Evolutionary conservation across 2,797 vertebrate genomes (phyloP).

Genomic region (Pseudopleuronectes americanus): DNA sequence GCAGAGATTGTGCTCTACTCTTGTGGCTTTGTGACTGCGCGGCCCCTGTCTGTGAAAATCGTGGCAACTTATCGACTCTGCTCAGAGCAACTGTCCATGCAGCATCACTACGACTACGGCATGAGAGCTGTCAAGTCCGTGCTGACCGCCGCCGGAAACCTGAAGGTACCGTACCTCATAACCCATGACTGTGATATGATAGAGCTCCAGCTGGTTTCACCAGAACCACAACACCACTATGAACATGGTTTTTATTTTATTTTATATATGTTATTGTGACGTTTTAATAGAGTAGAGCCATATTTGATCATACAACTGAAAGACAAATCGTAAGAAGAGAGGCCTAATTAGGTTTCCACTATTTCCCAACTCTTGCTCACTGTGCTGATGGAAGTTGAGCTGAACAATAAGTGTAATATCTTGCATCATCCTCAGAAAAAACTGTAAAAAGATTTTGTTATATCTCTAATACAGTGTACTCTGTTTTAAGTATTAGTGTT

Average conservation of each 20-base stretch:
- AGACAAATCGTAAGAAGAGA: no score
- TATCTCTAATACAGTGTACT: conserved; percentile 8
- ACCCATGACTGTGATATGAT: no score
- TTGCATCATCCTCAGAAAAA: conserved; percentile 9
- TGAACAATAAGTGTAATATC: conserved; percentile 6
- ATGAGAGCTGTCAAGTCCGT: conserved; percentile 96
- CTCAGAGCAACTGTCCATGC: conserved; percentile 92
- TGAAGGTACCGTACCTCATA: conserved; percentile 83
- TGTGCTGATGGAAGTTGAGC: background rate
- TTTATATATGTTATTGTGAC: no score
- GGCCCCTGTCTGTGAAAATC: conserved; percentile 91
- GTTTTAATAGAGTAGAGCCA: no score
- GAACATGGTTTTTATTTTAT: no score
- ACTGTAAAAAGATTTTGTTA: background rate
- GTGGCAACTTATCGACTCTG: conserved; percentile 91
- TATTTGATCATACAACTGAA: no score
- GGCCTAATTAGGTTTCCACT: no score
- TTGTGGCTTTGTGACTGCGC: conserved; percentile 90
- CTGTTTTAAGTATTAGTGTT: background rate
- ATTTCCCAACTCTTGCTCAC: background rate
- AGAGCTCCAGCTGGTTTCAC: no score
- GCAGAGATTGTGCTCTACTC: conserved; percentile 94
- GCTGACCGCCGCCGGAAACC: conserved; percentile 90
- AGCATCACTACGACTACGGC: conserved; percentile 94
- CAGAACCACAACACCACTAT: no score